These are phyloP conservation scores for Myotis vivesi DNA, from an alignment of 2,797 vertebrate genomes.

Conservation along the genomic window DNA sequence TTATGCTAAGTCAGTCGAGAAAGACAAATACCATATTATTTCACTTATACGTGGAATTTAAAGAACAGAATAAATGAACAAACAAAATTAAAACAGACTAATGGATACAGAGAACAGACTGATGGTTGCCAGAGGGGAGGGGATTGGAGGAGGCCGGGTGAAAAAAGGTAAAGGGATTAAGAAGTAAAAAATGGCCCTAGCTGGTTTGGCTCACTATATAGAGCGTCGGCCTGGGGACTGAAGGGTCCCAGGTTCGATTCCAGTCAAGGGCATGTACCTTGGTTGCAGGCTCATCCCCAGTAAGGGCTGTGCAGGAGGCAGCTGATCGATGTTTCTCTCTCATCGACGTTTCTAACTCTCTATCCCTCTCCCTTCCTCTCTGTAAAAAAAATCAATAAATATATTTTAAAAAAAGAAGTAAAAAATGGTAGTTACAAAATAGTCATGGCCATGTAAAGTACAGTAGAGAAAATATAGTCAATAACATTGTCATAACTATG, in stretches of 20 bases:
- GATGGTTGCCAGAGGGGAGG: neutral
- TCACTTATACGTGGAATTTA: neutral
- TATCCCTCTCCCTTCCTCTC: too few relatives aligned
- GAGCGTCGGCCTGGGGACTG: too few relatives aligned
- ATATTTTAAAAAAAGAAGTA: too few relatives aligned
- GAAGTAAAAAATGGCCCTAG: neutral
- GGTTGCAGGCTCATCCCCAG: too few relatives aligned
- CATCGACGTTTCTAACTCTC: too few relatives aligned
- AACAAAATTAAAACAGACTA: neutral
- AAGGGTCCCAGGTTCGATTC: too few relatives aligned
- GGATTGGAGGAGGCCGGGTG: neutral
- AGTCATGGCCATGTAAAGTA: neutral
- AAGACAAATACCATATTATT: neutral
- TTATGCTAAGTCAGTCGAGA: neutral
- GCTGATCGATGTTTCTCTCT: too few relatives aligned
- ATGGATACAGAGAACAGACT: neutral
- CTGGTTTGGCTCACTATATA: too few relatives aligned
- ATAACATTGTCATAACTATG: neutral
- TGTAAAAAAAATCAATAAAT: too few relatives aligned
- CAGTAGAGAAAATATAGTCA: neutral
- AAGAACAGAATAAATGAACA: neutral
- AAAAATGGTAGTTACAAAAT: neutral
- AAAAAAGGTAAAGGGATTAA: neutral
- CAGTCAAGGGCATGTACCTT: too few relatives aligned
- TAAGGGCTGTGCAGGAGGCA: too few relatives aligned